Evolutionary conservation across 2,797 vertebrate species (phyloP).

Genomic region (Pelochelys cantorii): DNA sequence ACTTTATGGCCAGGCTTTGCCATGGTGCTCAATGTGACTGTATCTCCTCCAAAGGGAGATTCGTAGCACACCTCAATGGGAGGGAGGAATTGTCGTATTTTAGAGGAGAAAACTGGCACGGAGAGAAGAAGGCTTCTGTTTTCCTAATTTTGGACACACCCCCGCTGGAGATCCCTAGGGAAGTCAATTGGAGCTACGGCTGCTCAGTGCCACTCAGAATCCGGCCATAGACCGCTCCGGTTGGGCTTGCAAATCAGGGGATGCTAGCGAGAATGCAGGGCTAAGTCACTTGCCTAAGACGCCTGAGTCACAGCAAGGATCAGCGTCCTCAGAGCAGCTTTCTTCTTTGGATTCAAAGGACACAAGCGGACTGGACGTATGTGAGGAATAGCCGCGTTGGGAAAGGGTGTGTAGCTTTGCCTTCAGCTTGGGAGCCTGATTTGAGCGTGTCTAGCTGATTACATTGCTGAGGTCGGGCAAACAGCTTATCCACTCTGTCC

Average conservation of each 20-base stretch:
- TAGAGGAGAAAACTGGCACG: not conserved
- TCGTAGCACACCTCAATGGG: not conserved
- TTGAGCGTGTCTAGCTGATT: not conserved
- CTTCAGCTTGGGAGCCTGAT: not conserved
- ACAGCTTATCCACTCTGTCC: not conserved
- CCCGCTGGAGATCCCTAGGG: not conserved
- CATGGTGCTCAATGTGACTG: not conserved
- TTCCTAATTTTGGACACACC: not conserved
- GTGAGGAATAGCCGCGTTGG: not conserved
- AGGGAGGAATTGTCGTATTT: not conserved
- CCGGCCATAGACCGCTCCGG: not conserved
- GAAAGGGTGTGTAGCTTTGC: not conserved
- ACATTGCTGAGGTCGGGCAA: not conserved
- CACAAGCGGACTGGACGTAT: not conserved
- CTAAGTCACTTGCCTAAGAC: not conserved
- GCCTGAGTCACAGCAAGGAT: not conserved
- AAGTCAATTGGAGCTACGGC: not conserved
- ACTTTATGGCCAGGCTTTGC: not conserved
- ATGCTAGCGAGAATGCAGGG: not conserved
- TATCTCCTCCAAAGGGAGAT: not conserved
- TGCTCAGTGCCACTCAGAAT: not conserved
- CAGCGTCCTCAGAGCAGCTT: not conserved
- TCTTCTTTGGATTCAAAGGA: not conserved
- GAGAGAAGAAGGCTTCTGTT: not conserved
- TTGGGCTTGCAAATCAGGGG: not conserved